Conservation (phyloP, 2,888 invertebrate genomes). For the Lithophane socia region DNA sequence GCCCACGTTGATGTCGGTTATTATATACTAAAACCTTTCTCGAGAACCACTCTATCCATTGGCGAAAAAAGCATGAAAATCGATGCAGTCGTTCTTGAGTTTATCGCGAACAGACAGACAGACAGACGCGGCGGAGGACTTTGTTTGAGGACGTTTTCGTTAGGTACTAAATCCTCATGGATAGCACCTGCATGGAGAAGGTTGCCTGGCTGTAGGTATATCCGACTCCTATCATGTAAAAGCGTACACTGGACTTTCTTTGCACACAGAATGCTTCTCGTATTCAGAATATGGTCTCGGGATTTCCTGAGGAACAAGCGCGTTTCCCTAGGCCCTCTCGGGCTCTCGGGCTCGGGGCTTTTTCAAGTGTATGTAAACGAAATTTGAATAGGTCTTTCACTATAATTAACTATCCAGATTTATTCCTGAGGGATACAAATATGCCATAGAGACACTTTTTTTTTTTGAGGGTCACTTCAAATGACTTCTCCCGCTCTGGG, state of each 20-base stretch:
- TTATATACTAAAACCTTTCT: too few relatives aligned
- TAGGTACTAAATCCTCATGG: not conserved
- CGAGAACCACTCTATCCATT: too few relatives aligned
- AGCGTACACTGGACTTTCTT: not conserved
- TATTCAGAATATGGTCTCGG: not conserved
- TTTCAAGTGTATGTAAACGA: not conserved
- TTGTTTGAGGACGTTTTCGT: not conserved
- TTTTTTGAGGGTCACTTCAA: too few relatives aligned
- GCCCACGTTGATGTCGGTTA: too few relatives aligned
- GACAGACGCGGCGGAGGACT: too few relatives aligned
- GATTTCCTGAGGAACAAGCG: not conserved
- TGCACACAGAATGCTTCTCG: too few relatives aligned
- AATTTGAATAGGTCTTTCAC: not conserved
- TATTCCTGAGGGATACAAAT: not conserved
- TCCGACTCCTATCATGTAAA: not conserved
- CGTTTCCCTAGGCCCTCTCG: not conserved
- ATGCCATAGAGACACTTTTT: too few relatives aligned
- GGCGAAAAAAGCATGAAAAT: too few relatives aligned
- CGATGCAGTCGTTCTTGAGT: too few relatives aligned
- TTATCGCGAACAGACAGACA: too few relatives aligned
- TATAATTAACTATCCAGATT: not conserved
- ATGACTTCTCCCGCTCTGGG: too few relatives aligned
- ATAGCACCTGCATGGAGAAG: not conserved
- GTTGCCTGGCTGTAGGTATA: not conserved
- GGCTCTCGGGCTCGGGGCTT: not conserved